Conservation (phyloP, 2,888 invertebrate genomes). For the Catocala sponsa region DNA sequence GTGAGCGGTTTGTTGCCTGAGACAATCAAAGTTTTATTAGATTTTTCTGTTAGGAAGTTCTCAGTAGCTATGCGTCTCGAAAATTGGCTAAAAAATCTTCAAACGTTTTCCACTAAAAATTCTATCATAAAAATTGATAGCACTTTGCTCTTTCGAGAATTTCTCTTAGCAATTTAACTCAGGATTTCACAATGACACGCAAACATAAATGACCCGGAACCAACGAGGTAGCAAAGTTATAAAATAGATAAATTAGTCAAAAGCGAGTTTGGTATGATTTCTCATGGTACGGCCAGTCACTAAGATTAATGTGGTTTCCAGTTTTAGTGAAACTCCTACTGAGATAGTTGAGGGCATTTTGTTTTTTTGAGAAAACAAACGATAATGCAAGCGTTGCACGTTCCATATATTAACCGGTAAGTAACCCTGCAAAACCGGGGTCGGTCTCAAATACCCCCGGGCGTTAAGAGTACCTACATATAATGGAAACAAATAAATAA, state of each 20-base stretch:
- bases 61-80: no score
- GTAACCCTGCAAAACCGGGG: conserved; percentile 34
- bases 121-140: no score
- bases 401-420: conserved; percentile 4
- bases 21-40: no score
- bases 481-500: conserved; percentile 55
- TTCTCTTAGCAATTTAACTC: no score
- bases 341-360: conserved; percentile 65
- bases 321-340: conserved; percentile 70
- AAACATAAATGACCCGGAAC: no score
- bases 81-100: no score
- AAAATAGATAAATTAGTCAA: conserved; percentile 1
- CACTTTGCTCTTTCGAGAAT: no score
- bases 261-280: conserved; percentile 41
- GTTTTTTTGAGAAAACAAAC: conserved; percentile 29
- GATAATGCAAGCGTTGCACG: neutral
- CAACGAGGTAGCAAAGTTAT: neutral
- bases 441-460: conserved; percentile 36
- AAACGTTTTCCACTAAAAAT: no score
- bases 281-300: conserved; percentile 64
- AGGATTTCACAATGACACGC: no score
- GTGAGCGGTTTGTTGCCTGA: no score
- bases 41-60: no score
- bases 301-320: conserved; percentile 79
- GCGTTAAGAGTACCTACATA: conserved; percentile 40